Conservation (phyloP, 2,113 vertebrate species). For the Mustela nigripes region DNA sequence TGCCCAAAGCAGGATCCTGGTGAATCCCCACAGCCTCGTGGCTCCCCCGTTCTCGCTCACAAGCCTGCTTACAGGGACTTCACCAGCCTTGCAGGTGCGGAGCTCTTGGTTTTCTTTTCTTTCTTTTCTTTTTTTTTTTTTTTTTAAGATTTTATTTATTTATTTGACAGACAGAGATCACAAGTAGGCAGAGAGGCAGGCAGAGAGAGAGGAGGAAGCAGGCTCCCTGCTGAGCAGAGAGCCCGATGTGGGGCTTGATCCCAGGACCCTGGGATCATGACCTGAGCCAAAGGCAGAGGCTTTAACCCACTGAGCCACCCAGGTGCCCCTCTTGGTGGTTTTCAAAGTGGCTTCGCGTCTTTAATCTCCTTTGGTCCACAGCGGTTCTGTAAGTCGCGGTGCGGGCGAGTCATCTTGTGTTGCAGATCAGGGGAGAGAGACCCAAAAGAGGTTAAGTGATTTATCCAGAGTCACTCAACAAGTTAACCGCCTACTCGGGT, state of each 20-base stretch:
- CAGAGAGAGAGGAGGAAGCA: too few species aligned
- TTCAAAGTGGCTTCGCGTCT: not conserved
- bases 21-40: accelerated
- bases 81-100: not conserved
- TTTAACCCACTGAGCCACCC: too few species aligned
- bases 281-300: too few species aligned
- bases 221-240: too few species aligned
- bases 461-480: conserved; percentile 46
- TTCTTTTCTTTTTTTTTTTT: too few species aligned
- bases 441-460: conserved; percentile 8
- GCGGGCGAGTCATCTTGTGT: not conserved
- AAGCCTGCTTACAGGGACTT: not conserved
- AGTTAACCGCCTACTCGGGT: not conserved
- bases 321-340: not conserved
- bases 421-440: conserved; percentile 6
- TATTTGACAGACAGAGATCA: too few species aligned
- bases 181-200: too few species aligned
- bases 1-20: not conserved
- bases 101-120: not conserved
- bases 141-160: too few species aligned
- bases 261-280: too few species aligned
- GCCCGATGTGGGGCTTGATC: too few species aligned
- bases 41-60: not conserved
- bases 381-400: not conserved
- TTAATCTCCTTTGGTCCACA: not conserved